Percentiles rank a stretch among this genome's conserved stretches.
These are phyloP conservation scores for Oscheius sp. DNA, from an alignment of 2,888 invertebrate species.

Conservation along the genomic window DNA sequence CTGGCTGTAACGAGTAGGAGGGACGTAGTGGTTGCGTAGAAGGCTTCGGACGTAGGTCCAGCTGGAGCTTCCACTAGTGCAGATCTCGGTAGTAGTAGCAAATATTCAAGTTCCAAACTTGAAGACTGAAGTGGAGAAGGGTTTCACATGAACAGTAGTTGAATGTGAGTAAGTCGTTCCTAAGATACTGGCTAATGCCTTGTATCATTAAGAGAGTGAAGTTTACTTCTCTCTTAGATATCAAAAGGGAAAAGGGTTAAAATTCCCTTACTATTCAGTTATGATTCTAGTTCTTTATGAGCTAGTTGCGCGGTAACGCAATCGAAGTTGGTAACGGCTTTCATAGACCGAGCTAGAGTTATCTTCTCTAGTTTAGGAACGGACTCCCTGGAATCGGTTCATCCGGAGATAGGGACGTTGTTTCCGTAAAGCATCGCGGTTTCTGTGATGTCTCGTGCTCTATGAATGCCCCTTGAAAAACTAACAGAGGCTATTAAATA, in stretches of 20 bases:
- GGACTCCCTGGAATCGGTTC: slow-evolving; percentile 72
- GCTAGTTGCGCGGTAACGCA: slow-evolving; percentile 69
- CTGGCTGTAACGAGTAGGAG: slow-evolving; percentile 77
- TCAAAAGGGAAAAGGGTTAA: slow-evolving; percentile 71
- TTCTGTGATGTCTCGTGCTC: slow-evolving; percentile 71
- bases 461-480: slow-evolving; percentile 72
- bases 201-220: slow-evolving; percentile 33
- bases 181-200: slow-evolving; percentile 56
- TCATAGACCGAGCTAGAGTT: slow-evolving; percentile 67
- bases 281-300: slow-evolving; percentile 51
- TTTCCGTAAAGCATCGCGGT: slow-evolving; percentile 72
- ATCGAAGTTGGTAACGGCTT: slow-evolving; percentile 71
- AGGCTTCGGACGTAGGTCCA: slow-evolving; percentile 76
- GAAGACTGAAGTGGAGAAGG: slow-evolving; percentile 74
- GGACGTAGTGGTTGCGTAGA: slow-evolving; percentile 75
- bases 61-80: slow-evolving; percentile 73
- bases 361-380: slow-evolving; percentile 66
- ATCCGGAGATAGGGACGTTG: slow-evolving; percentile 72
- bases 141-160: slow-evolving; percentile 77
- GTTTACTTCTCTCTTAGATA: slow-evolving; percentile 23
- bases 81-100: slow-evolving; percentile 81
- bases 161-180: slow-evolving; percentile 71
- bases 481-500: slow-evolving; percentile 72
- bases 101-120: slow-evolving; percentile 78
- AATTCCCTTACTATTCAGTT: slow-evolving; percentile 55